Conservation (phyloP, 2,797 vertebrate species). For the Scarus forsteni region DNA sequence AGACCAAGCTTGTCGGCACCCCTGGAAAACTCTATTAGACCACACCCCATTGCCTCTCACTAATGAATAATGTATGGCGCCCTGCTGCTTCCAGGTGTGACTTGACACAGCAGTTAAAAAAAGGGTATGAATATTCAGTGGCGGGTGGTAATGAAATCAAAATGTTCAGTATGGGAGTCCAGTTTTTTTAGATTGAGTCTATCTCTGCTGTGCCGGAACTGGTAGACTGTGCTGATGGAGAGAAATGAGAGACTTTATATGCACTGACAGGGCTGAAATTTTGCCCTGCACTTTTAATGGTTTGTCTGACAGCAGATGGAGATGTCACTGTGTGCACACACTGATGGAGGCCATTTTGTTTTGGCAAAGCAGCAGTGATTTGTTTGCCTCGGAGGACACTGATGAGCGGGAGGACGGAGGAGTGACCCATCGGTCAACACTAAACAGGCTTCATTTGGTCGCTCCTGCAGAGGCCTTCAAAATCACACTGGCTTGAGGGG, state of each 20-base stretch:
- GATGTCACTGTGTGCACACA: constrained; percentile 75
- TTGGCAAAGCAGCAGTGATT: constrained; percentile 75
- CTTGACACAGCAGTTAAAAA: constrained; percentile 74
- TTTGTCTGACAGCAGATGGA: constrained; percentile 85
- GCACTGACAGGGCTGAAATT: constrained; percentile 85
- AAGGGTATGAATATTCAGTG: constrained; percentile 87
- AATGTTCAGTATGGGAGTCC: constrained; percentile 82
- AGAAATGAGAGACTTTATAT: constrained; percentile 86
- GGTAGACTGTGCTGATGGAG: constrained; percentile 85
- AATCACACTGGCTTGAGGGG: constrained; percentile 42
- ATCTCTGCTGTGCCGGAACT: constrained; percentile 77
- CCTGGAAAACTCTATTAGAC: constrained; percentile 79
- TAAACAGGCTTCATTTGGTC: constrained; percentile 67
- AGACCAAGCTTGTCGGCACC: constrained; percentile 69
- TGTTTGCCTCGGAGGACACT: constrained; percentile 76
- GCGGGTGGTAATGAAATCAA: constrained; percentile 86
- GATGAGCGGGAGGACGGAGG: constrained; percentile 66
- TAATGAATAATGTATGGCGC: constrained; percentile 84
- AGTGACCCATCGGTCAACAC: constrained; percentile 77
- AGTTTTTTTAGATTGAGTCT: constrained; percentile 80
- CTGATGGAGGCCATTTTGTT: constrained; percentile 82
- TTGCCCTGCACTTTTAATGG: constrained; percentile 84
- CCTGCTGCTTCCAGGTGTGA: constrained; percentile 82
- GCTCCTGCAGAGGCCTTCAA: constrained; percentile 44
- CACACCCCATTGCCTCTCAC: constrained; percentile 83